A percentile compares a stretch with the other conserved stretches of the same genome.
Conservation (phyloP, 2,797 vertebrate genomes). For the Chromis chromis region DNA sequence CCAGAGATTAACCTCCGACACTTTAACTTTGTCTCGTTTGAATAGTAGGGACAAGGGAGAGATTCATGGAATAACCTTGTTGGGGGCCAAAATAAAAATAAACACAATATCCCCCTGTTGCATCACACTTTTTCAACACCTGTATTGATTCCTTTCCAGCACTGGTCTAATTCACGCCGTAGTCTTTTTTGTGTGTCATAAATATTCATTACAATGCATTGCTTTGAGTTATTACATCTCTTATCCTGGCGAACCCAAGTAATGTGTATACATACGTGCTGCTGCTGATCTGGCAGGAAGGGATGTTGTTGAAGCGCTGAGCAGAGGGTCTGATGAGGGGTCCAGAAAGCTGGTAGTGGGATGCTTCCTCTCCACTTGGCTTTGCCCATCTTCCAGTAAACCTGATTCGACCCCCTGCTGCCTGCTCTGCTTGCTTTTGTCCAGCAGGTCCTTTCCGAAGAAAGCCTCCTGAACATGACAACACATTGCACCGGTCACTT, state of each 20-base stretch:
- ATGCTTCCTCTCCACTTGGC: slow-evolving; percentile 86
- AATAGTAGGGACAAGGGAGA: not conserved
- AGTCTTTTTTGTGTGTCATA: not conserved
- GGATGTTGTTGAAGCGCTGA: slow-evolving; percentile 84
- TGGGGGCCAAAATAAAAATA: slow-evolving; percentile 4
- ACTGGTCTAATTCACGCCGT: slow-evolving; percentile 2
- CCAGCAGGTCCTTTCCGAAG: slow-evolving; percentile 96
- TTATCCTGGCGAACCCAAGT: not conserved
- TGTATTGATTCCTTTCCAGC: not conserved
- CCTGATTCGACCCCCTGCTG: slow-evolving; percentile 86
- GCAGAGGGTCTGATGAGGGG: slow-evolving; percentile 87
- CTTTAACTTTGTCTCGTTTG: slow-evolving; percentile 10
- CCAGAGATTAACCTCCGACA: slow-evolving; percentile 30
- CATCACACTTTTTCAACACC: slow-evolving; percentile 3
- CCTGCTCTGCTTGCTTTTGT: slow-evolving; percentile 94
- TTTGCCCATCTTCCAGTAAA: slow-evolving; percentile 88
- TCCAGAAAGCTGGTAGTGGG: slow-evolving; percentile 85
- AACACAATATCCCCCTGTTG: not conserved
- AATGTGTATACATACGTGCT: slow-evolving; percentile 85
- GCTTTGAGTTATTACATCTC: slow-evolving; percentile 14
- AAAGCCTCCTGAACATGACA: slow-evolving; percentile 92
- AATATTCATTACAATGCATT: slow-evolving; percentile 1
- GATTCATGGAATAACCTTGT: not conserved
- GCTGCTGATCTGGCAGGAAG: slow-evolving; percentile 84
- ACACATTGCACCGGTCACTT: slow-evolving; percentile 51